These are phyloP conservation scores for Unio delphinus DNA, from an alignment of 2,888 invertebrate genomes.

Conservation along the genomic window DNA sequence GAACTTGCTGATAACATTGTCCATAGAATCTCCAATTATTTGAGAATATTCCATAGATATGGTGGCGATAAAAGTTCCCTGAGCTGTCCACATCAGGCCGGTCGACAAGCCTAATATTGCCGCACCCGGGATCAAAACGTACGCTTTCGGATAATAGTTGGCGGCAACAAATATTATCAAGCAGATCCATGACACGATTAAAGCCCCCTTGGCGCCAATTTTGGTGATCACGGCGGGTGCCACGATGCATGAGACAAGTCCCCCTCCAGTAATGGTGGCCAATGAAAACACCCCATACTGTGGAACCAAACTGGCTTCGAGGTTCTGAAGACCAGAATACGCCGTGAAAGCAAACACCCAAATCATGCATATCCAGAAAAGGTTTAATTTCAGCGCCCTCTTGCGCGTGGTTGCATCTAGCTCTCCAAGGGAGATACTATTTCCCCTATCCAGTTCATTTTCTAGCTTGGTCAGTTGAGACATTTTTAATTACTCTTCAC, in stretches of 20 bases:
- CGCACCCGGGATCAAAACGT: constrained; percentile 40
- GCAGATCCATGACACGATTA: constrained; percentile 43
- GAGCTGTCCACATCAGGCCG: constrained; percentile 52
- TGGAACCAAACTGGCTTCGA: constrained; percentile 43
- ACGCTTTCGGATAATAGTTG: constrained; percentile 45
- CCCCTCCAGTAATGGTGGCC: constrained; percentile 48
- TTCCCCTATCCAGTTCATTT: no score
- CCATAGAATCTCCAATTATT: constrained; percentile 33
- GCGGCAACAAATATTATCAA: constrained; percentile 42
- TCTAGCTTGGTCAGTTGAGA: no score
- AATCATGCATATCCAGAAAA: constrained; percentile 36
- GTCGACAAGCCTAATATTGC: constrained; percentile 43
- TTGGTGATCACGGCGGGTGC: constrained; percentile 44
- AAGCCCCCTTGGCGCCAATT: constrained; percentile 43
- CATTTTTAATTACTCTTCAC: no score
- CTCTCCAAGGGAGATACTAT: neutral
- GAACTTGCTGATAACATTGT: constrained; percentile 39
- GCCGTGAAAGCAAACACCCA: constrained; percentile 52
- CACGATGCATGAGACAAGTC: constrained; percentile 43
- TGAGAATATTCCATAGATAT: constrained; percentile 39
- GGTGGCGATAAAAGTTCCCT: constrained; percentile 46
- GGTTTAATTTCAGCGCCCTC: constrained; percentile 21
- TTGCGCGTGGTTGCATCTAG: constrained; percentile 15
- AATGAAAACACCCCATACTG: constrained; percentile 44
- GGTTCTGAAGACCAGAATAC: constrained; percentile 35